These are phyloP conservation scores for Cotesia vestalis DNA, from an alignment of 1,140 invertebrate genomes.

Conservation along the genomic window DNA sequence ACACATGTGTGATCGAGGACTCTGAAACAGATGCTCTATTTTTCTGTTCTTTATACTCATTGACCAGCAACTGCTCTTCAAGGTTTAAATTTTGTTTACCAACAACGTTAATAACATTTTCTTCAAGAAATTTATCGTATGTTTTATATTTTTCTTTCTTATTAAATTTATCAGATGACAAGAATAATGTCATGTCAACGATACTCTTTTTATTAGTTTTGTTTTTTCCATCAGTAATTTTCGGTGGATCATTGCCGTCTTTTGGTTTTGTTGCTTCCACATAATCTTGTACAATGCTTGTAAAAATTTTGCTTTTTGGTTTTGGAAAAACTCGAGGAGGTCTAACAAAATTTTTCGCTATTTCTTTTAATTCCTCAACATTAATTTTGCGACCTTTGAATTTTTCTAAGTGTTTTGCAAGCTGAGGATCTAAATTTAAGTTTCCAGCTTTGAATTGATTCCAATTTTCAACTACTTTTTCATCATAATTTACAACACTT, in stretches of 20 bases:
- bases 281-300: conserved; percentile 39
- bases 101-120: conserved; percentile 20
- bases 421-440: conserved; percentile 62
- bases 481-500: conserved; percentile 72
- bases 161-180: background rate
- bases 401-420: conserved; percentile 72
- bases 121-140: conserved; percentile 43
- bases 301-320: conserved; percentile 50
- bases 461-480: conserved; percentile 75
- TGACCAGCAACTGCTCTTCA: conserved; percentile 21
- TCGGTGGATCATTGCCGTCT: background rate
- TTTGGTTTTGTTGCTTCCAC: conserved; percentile 6
- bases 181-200: background rate
- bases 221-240: background rate
- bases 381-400: conserved; percentile 70
- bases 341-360: conserved; percentile 47
- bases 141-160: conserved; percentile 1
- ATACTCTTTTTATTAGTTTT: background rate
- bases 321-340: conserved; percentile 45
- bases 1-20: background rate
- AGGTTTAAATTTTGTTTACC: background rate
- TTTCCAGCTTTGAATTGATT: conserved; percentile 67
- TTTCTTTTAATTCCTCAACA: conserved; percentile 46
- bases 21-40: background rate
- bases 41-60: conserved; percentile 30